These are phyloP conservation scores for Drosophila suzukii DNA, from an alignment of 1,140 invertebrate species.

Conservation along the genomic window DNA sequence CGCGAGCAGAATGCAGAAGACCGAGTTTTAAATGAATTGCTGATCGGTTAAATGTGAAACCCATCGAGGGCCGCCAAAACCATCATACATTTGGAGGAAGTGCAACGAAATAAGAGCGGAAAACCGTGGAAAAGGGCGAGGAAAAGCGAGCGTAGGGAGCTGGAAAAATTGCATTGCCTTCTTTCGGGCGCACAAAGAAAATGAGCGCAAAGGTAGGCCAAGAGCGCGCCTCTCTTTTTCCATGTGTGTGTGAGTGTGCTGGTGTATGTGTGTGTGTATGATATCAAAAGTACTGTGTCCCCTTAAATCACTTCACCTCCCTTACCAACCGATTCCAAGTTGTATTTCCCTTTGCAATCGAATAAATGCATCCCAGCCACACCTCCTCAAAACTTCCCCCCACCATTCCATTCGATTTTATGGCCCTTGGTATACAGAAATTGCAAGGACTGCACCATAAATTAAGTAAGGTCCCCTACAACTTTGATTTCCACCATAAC, in stretches of 20 bases:
- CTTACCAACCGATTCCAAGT: not conserved
- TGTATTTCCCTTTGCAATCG: constrained; percentile 24
- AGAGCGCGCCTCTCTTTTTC: constrained; percentile 39
- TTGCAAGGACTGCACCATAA: constrained; percentile 49
- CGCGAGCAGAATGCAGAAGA: constrained; percentile 11
- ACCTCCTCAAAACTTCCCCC: not conserved
- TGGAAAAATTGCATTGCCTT: constrained; percentile 63
- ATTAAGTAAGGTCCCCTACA: constrained; percentile 14
- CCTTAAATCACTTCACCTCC: not conserved
- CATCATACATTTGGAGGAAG: not conserved
- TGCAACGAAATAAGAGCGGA: constrained; percentile 1
- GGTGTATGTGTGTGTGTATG: constrained; percentile 1
- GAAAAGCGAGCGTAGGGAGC: constrained; percentile 29
- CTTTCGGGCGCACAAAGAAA: constrained; percentile 76
- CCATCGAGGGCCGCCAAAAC: not conserved
- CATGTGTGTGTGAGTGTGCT: constrained; percentile 10
- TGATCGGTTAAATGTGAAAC: not conserved
- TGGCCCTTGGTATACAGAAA: constrained; percentile 56
- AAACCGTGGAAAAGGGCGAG: not conserved
- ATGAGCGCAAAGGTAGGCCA: constrained; percentile 80
- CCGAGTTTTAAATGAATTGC: constrained; percentile 8
- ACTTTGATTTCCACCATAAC: constrained; percentile 66
- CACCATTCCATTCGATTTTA: not conserved
- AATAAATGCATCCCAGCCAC: constrained; percentile 15
- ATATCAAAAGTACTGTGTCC: constrained; percentile 11